Percentiles rank a stretch among this genome's conserved stretches.
These are phyloP conservation scores for Platerodrilus igneus DNA, from an alignment of 2,888 invertebrate genomes.

Conservation along the genomic window DNA sequence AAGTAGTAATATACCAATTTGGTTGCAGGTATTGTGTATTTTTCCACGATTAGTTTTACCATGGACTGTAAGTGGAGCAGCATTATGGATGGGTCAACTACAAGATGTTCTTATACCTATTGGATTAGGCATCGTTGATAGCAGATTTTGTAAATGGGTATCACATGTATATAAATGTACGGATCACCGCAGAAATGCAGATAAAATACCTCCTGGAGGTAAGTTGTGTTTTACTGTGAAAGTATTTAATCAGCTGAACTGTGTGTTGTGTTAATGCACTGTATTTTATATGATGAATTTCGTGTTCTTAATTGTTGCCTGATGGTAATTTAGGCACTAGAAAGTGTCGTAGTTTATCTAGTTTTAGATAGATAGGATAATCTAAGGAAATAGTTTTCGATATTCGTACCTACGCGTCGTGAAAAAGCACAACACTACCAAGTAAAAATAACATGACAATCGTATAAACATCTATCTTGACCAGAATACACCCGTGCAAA, in stretches of 20 bases:
- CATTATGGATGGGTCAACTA: constrained; percentile 54
- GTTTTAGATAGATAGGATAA: too few relatives aligned
- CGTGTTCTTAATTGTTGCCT: too few relatives aligned
- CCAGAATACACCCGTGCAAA: too few relatives aligned
- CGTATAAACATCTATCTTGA: too few relatives aligned
- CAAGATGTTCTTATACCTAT: constrained; percentile 56
- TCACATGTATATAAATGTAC: constrained; percentile 50
- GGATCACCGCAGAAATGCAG: constrained; percentile 37
- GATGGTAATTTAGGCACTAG: too few relatives aligned
- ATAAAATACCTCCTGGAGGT: constrained; percentile 48
- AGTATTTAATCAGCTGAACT: background rate
- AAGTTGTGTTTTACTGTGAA: constrained; percentile 6
- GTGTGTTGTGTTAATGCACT: too few relatives aligned
- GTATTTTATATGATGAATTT: too few relatives aligned
- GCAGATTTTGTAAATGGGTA: constrained; percentile 55
- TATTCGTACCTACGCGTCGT: too few relatives aligned
- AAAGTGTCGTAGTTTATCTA: too few relatives aligned
- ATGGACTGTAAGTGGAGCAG: constrained; percentile 54
- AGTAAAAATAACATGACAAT: too few relatives aligned
- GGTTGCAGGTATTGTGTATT: constrained; percentile 50
- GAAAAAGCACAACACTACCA: too few relatives aligned
- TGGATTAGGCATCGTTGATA: constrained; percentile 55
- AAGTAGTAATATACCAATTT: constrained; percentile 9
- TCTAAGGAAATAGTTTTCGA: too few relatives aligned
- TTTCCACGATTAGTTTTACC: constrained; percentile 49